Base-by-base conservation (phyloP, 2,888 invertebrate genomes). In the Lasioglossum lativentre region DNA sequence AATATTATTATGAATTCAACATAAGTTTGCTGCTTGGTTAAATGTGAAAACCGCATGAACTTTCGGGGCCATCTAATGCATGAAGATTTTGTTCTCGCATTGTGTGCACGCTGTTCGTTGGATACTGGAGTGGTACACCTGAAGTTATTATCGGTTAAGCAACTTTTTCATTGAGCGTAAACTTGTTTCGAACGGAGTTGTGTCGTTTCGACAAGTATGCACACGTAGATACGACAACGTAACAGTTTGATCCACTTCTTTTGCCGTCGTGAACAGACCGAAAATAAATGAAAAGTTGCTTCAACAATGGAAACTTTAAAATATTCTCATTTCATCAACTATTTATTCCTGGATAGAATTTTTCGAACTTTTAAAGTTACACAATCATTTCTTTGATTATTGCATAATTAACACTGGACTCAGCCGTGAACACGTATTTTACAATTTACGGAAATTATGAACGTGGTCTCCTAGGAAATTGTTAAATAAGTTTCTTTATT, bases 171-270 rank as follows among this genome's bases (percentile, higher is more conserved):
- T 78, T 68, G 45, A 66, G 45, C 72, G 40, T 72, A 72, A 85
- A 78, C 78, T 78, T 80, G 80, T 75, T 86, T 75, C 34, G 75
- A 86, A 82, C 80, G 30, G 27, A 80, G 56, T 59, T 52, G 12
- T 45, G 86, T 71, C 68, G 75, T 85, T 78, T 71, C 63, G 71
- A 80, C 77, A 77, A 68, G 27, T 59, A 34, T 45, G 30, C 27
- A 42, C 40, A 38, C 45, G 70, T 34, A 56, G 66, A 38, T 72
- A 45, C 40, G 47, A 40, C 71, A 14, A 14, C 66, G 34, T 56
- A 78, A 85, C 78, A 70, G 78, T 74, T 86, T 56, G 80, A 83
- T 83, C 68, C 83, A 42, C 77, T 86, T 82, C 82, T 82, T 82
- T 56, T 76, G 72, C 72, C 52, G 45, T 47, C 52, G 66, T 85